These are phyloP conservation scores for Thomomys bottae DNA, from an alignment of 2,113 vertebrate genomes.

Conservation along the genomic window DNA sequence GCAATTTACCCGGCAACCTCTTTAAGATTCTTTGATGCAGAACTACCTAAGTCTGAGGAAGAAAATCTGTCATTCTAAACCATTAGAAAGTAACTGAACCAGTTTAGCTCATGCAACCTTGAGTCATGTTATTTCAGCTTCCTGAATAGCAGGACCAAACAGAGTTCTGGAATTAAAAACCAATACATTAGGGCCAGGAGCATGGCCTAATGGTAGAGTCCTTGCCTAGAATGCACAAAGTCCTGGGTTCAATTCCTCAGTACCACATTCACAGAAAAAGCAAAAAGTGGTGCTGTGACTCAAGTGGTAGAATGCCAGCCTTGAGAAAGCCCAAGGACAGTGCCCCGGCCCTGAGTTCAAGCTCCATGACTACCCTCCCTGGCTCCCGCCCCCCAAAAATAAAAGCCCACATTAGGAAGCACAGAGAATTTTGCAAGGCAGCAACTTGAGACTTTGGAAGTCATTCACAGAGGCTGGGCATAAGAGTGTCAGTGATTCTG, in stretches of 20 bases:
- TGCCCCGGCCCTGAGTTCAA: too few relatives aligned
- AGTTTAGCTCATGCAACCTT: slow-evolving; percentile 2
- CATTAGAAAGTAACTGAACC: slow-evolving; percentile 33
- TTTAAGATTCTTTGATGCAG: background rate
- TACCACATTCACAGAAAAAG: too few relatives aligned
- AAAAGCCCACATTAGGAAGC: background rate
- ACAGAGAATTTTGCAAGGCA: background rate
- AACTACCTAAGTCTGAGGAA: background rate
- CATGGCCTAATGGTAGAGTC: too few relatives aligned
- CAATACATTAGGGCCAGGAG: too few relatives aligned
- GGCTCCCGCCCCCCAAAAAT: too few relatives aligned
- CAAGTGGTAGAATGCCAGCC: too few relatives aligned
- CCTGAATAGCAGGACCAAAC: slow-evolving; percentile 17
- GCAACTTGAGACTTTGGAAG: background rate
- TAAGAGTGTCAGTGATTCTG: background rate
- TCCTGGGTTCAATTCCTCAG: too few relatives aligned
- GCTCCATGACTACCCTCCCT: too few relatives aligned
- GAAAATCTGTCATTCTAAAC: slow-evolving; percentile 21
- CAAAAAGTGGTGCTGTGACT: too few relatives aligned
- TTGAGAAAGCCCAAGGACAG: too few relatives aligned
- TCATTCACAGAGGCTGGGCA: background rate
- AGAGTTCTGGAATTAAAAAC: slow-evolving; percentile 26
- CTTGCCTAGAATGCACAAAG: too few relatives aligned
- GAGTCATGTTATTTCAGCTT: background rate
- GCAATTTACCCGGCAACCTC: background rate